phyloP scores from a whole-genome alignment of 2,797 vertebrate species.

The Arremon aurantiirostris region DNA sequence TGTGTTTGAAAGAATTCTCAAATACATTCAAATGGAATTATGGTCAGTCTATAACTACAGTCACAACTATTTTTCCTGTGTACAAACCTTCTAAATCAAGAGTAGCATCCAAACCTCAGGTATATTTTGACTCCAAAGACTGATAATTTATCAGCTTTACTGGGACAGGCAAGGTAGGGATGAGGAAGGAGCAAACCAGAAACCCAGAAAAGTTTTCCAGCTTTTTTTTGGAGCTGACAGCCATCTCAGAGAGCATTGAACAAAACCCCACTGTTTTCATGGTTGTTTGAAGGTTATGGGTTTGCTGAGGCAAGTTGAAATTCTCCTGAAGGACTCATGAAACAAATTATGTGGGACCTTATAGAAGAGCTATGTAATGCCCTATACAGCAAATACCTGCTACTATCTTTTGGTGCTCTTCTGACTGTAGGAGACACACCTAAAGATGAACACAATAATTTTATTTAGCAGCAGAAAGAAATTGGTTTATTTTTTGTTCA shows the following conservation, averaged over 20 bases:
- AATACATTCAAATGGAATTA: background rate
- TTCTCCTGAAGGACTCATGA: background rate
- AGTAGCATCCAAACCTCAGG: background rate
- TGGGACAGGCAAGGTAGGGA: rapidly evolving
- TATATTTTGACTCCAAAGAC: background rate
- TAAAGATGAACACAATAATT: background rate
- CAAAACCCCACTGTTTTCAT: background rate
- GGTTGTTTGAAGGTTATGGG: background rate
- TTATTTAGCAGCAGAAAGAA: background rate
- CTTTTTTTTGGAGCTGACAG: background rate
- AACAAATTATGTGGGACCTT: background rate
- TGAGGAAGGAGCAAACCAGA: background rate
- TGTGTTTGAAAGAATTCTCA: background rate
- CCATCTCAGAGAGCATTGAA: background rate
- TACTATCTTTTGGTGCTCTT: background rate
- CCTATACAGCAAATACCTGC: background rate
- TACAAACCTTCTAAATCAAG: background rate
- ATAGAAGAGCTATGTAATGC: background rate
- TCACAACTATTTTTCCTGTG: background rate
- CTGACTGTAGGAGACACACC: background rate
- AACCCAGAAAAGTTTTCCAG: background rate
- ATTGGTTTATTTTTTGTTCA: background rate
- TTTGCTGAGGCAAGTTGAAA: background rate
- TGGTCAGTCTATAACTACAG: background rate
- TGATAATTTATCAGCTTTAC: background rate